A percentile compares a stretch with the other conserved stretches of the same genome.
phyloP scores from a whole-genome alignment of 2,113 vertebrate species.

The Leptodactylus fuscus region DNA sequence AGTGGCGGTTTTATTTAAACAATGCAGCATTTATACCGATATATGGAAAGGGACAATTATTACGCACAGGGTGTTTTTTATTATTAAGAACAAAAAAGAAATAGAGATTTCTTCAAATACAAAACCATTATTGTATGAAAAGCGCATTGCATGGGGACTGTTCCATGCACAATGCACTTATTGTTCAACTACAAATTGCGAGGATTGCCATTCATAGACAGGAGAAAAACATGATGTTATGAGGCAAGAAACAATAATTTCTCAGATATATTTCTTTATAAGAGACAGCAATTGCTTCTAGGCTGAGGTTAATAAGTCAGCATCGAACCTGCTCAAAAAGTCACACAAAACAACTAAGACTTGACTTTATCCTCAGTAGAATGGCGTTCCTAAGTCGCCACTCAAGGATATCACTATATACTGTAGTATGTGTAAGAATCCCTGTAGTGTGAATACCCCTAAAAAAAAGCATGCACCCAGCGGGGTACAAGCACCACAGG shows the following conservation, averaged over 20 bases:
- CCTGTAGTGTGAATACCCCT: no score
- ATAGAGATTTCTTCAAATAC: constrained; percentile 25
- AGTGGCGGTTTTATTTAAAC: constrained; percentile 6
- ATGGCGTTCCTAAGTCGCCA: no score
- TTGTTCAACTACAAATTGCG: constrained; percentile 21
- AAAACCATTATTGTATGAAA: constrained; percentile 30
- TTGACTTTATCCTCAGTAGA: no score
- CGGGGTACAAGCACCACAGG: no score
- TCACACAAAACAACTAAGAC: no score
- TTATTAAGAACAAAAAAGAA: constrained; percentile 24
- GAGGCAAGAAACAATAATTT: not conserved
- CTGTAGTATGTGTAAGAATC: no score
- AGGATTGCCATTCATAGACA: not conserved
- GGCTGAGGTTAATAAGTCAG: not conserved
- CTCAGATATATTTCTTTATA: not conserved
- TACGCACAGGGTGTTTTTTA: constrained; percentile 18
- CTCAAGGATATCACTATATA: no score
- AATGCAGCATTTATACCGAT: constrained; percentile 37
- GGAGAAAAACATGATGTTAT: constrained; percentile 4
- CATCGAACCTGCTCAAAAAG: not conserved
- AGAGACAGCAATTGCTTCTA: no score
- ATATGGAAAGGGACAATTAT: not conserved
- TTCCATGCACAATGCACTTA: constrained; percentile 27
- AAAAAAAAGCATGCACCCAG: no score
- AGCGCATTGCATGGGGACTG: not conserved